Conservation (phyloP, 1,140 invertebrate species). For the Drosophila micromelanica region DNA sequence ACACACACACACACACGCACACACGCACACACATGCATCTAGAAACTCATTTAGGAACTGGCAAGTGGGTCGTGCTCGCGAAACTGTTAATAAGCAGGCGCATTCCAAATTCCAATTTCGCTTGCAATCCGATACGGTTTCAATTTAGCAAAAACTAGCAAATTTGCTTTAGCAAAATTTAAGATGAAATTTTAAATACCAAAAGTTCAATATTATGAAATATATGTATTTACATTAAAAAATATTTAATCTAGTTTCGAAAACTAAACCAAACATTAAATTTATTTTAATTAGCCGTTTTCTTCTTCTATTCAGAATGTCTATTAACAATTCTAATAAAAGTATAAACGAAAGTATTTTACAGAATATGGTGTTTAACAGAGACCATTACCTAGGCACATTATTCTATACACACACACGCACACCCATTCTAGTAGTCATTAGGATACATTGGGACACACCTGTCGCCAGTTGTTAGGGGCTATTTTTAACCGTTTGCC, state of each 20-base stretch:
- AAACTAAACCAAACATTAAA: too few species aligned
- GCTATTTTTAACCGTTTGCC: slow-evolving; percentile 61
- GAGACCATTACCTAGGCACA: background rate
- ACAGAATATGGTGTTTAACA: background rate
- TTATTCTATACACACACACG: slow-evolving; percentile 3
- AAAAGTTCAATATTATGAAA: too few species aligned
- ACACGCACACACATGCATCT: slow-evolving; percentile 1
- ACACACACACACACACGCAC: slow-evolving; percentile 2
- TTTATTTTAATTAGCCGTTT: too few species aligned
- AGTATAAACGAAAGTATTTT: background rate
- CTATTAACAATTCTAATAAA: too few species aligned
- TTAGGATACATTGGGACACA: slow-evolving; percentile 45
- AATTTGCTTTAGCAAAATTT: background rate
- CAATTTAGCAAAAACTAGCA: background rate
- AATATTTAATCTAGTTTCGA: too few species aligned
- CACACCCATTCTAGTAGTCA: slow-evolving; percentile 16
- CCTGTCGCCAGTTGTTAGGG: slow-evolving; percentile 40
- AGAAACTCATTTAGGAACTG: slow-evolving; percentile 13
- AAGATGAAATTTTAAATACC: background rate
- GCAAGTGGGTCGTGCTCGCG: slow-evolving; percentile 15
- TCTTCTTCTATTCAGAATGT: too few species aligned
- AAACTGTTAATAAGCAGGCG: slow-evolving; percentile 5
- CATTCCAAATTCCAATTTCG: slow-evolving; percentile 3
- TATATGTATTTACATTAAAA: too few species aligned
- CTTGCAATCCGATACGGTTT: background rate